phyloP scores from a whole-genome alignment of 37 sponge, comb jelly and placozoan species.

The Ianthella basta region DNA sequence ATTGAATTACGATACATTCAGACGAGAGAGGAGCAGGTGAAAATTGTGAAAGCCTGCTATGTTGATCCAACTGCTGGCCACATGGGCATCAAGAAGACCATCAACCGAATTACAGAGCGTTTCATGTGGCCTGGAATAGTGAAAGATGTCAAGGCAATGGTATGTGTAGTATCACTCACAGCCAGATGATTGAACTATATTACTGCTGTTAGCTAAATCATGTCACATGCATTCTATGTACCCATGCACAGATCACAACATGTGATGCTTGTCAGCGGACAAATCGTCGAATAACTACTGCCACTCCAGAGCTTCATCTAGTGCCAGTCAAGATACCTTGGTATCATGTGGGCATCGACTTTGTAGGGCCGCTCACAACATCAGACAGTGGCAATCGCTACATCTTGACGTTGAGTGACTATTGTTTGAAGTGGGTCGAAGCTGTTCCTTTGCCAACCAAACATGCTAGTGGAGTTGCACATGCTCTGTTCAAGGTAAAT shows the following conservation, averaged over 20 bases:
- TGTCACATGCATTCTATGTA: no score
- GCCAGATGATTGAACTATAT: no score
- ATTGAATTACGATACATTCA: no score
- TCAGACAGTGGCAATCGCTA: constrained; percentile 41
- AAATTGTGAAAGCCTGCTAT: constrained; percentile 64
- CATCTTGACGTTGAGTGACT: constrained; percentile 75
- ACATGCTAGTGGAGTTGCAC: constrained; percentile 44
- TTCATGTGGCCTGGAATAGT: constrained; percentile 72
- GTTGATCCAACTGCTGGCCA: constrained; percentile 73
- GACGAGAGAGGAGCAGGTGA: no score
- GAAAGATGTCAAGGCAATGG: no score
- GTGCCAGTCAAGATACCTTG: constrained; percentile 72
- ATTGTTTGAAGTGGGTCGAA: constrained; percentile 69
- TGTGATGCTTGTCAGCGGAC: constrained; percentile 72
- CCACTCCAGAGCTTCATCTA: constrained; percentile 68
- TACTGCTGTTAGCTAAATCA: no score
- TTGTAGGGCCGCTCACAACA: constrained; percentile 61
- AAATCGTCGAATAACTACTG: constrained; percentile 48
- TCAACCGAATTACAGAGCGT: constrained; percentile 50
- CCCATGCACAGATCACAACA: constrained; percentile 50
- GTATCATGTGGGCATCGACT: constrained; percentile 76
- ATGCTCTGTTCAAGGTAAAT: constrained; percentile 73
- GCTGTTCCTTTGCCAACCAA: constrained; percentile 51
- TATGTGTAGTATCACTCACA: no score
- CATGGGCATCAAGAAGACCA: constrained; percentile 60